phyloP scores from a whole-genome alignment of 2,888 invertebrate genomes.

The Amphipoea lucens region DNA sequence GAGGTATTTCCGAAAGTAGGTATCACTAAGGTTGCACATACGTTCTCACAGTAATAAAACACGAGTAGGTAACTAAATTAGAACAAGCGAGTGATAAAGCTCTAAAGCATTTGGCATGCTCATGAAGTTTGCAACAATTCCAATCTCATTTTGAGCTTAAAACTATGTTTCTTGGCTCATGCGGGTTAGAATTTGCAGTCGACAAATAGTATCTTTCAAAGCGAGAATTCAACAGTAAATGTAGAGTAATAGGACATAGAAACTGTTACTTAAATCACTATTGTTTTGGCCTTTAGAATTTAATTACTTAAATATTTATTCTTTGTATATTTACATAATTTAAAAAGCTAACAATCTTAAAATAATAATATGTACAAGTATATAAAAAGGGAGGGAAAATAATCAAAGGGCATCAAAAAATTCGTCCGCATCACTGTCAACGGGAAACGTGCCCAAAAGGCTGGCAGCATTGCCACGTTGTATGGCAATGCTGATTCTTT shows the following conservation, averaged over 20 bases:
- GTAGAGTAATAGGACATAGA: not conserved
- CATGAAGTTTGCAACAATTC: constrained; percentile 59
- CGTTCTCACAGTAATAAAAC: constrained; percentile 17
- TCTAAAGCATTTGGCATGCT: constrained; percentile 52
- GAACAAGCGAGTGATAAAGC: constrained; percentile 46
- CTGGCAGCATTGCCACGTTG: too few relatives aligned
- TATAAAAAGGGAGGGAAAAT: too few relatives aligned
- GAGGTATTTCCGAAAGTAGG: not conserved
- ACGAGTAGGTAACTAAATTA: constrained; percentile 44
- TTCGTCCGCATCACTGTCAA: too few relatives aligned
- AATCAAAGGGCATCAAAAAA: too few relatives aligned
- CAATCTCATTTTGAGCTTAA: constrained; percentile 57
- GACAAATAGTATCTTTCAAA: constrained; percentile 51
- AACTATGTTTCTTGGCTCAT: constrained; percentile 60
- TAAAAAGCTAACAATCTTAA: too few relatives aligned
- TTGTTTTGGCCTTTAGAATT: not conserved
- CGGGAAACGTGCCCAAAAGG: too few relatives aligned
- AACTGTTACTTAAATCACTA: not conserved
- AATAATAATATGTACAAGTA: too few relatives aligned
- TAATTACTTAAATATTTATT: too few relatives aligned
- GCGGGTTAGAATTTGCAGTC: constrained; percentile 53
- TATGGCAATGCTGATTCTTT: too few relatives aligned
- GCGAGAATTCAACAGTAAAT: constrained; percentile 48
- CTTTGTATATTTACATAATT: too few relatives aligned
- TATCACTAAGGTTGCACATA: not conserved